Evolutionary conservation across 35 echinoderm and acorn worm genomes (phyloP).

Genomic region (Heliocidaris tuberculata): DNA sequence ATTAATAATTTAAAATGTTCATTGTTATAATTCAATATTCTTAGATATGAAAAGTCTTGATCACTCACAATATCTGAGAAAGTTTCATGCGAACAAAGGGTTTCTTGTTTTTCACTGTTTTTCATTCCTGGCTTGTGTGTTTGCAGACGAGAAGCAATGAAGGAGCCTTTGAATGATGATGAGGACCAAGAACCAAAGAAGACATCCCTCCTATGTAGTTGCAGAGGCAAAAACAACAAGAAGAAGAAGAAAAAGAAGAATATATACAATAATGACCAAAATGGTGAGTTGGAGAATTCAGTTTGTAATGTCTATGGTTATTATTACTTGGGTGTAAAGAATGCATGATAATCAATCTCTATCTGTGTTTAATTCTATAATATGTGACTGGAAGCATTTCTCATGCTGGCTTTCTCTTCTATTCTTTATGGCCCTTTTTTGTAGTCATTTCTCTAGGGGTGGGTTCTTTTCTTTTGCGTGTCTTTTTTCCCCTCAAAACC

Average conservation of each 20-base stretch:
- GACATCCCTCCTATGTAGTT: conserved; percentile 55
- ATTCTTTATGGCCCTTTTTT: no score
- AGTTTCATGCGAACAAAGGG: no score
- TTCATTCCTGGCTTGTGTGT: background rate
- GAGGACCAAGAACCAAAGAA: conserved; percentile 81
- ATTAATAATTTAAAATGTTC: no score
- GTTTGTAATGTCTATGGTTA: background rate
- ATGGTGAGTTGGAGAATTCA: conserved; percentile 57
- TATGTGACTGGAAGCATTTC: no score
- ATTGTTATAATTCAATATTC: no score
- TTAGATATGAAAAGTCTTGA: no score
- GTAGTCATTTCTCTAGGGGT: no score
- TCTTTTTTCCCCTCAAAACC: no score
- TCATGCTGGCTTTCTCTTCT: no score
- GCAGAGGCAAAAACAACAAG: conserved; percentile 74
- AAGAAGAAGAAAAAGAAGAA: conserved; percentile 97
- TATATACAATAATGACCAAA: conserved; percentile 79
- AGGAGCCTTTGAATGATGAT: conserved; percentile 87
- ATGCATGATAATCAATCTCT: background rate
- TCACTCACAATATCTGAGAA: no score
- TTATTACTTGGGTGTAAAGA: background rate
- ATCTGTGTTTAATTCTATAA: no score
- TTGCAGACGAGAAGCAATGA: conserved; percentile 95
- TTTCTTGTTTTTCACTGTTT: background rate
- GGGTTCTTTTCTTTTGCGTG: no score